Evolutionary conservation across 2,888 invertebrate species (phyloP).

Genomic region (Schrankia costaestrigalis): DNA sequence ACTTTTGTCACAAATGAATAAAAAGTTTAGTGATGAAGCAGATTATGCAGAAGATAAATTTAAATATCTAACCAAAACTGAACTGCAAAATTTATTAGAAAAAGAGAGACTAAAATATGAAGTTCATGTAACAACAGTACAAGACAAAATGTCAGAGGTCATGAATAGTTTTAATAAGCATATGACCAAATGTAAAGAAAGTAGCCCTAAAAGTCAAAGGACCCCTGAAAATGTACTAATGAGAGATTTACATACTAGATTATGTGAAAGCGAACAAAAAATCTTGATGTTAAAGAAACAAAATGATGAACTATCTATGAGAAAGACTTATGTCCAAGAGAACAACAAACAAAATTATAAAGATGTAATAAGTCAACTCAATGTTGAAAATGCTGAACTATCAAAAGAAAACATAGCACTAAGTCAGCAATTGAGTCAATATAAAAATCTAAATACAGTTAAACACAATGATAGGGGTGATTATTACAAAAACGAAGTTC

Average conservation of each 20-base stretch:
- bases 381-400: slow-evolving; percentile 67
- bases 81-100: slow-evolving; percentile 59
- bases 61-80: slow-evolving; percentile 59
- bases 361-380: slow-evolving; percentile 67
- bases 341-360: slow-evolving; percentile 60
- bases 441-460: slow-evolving; percentile 47
- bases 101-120: slow-evolving; percentile 72
- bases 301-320: slow-evolving; percentile 62
- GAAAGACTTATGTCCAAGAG: slow-evolving; percentile 41
- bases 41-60: slow-evolving; percentile 32
- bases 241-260: slow-evolving; percentile 63
- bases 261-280: slow-evolving; percentile 75
- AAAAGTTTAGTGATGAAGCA: slow-evolving; percentile 36
- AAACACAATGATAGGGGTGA: slow-evolving; percentile 45
- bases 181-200: slow-evolving; percentile 46
- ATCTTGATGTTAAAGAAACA: slow-evolving; percentile 72
- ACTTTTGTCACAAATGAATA: slow-evolving; percentile 44
- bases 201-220: slow-evolving; percentile 30
- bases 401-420: slow-evolving; percentile 69
- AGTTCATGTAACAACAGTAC: slow-evolving; percentile 52
- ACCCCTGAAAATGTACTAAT: slow-evolving; percentile 51
- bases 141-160: slow-evolving; percentile 63
- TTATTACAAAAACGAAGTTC: slow-evolving; percentile 45
- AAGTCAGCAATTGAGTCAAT: slow-evolving; percentile 62
- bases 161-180: slow-evolving; percentile 61